Evolutionary conservation across 2,888 invertebrate species (phyloP).

Genomic region (Parelbella ahira): DNA sequence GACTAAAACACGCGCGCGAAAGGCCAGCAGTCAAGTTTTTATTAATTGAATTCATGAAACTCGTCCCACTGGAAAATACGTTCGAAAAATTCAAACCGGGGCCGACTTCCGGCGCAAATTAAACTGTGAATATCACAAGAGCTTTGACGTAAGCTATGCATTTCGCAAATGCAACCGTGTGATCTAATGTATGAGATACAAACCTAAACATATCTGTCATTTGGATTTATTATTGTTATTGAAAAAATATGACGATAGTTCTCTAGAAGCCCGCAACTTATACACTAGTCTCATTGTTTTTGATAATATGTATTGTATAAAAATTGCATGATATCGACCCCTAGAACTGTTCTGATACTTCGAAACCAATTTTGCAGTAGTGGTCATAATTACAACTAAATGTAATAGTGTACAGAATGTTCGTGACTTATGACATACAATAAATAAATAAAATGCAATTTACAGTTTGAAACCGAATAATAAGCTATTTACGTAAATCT

Average conservation of each 20-base stretch:
- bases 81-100: slow-evolving; percentile 20
- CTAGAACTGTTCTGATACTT: too few species aligned
- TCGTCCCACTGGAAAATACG: slow-evolving; percentile 13
- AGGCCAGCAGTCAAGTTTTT: slow-evolving; percentile 11
- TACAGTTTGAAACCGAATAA: slow-evolving; percentile 46
- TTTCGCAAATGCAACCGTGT: slow-evolving; percentile 9
- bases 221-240: too few species aligned
- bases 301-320: too few species aligned
- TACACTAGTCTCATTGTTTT: too few species aligned
- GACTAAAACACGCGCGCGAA: slow-evolving; percentile 6
- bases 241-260: too few species aligned
- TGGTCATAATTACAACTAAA: too few species aligned
- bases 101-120: slow-evolving; percentile 27
- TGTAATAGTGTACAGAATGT: too few species aligned
- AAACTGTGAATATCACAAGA: slow-evolving; percentile 30
- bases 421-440: too few species aligned
- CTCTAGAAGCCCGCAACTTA: too few species aligned
- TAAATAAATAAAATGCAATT: too few species aligned
- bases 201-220: background rate
- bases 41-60: slow-evolving; percentile 21
- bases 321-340: too few species aligned
- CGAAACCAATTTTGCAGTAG: too few species aligned
- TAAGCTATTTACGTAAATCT: slow-evolving; percentile 66
- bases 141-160: slow-evolving; percentile 34
- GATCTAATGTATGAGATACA: slow-evolving; percentile 9